These are phyloP conservation scores for Bombylius discolor DNA, from an alignment of 2,888 invertebrate genomes.

Conservation along the genomic window DNA sequence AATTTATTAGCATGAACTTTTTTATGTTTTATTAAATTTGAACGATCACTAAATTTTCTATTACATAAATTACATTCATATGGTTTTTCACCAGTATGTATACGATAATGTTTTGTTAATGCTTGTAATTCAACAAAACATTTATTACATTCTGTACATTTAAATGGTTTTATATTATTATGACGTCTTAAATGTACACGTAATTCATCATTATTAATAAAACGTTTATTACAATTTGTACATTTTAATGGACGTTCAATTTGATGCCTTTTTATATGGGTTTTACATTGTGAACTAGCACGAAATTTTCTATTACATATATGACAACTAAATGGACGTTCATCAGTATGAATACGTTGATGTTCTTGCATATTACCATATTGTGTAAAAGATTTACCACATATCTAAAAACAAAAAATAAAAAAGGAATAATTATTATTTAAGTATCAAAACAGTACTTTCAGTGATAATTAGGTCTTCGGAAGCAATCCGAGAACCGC, in stretches of 20 bases:
- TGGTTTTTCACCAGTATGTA: constrained; percentile 52
- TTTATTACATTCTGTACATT: constrained; percentile 43
- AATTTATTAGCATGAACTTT: constrained; percentile 23
- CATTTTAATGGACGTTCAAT: constrained; percentile 46
- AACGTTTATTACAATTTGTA: constrained; percentile 44
- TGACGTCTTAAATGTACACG: constrained; percentile 7
- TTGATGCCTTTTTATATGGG: constrained; percentile 41
- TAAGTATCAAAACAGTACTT: no score
- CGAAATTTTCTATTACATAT: constrained; percentile 56
- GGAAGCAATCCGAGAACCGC: no score
- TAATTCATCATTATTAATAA: constrained; percentile 19
- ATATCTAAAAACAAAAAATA: constrained; percentile 35
- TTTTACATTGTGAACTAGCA: constrained; percentile 57
- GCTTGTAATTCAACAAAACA: constrained; percentile 47
- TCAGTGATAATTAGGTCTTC: no score
- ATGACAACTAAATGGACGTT: constrained; percentile 60
- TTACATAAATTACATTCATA: constrained; percentile 37
- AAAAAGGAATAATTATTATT: background rate
- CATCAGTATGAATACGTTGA: constrained; percentile 62
- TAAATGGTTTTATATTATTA: constrained; percentile 10
- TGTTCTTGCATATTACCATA: constrained; percentile 67
- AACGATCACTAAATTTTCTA: constrained; percentile 53
- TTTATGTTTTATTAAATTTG: constrained; percentile 45
- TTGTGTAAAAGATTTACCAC: constrained; percentile 62
- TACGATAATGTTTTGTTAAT: constrained; percentile 50